These are phyloP conservation scores for Onthophagus taurus DNA, from an alignment of 1,140 invertebrate species.

Conservation along the genomic window DNA sequence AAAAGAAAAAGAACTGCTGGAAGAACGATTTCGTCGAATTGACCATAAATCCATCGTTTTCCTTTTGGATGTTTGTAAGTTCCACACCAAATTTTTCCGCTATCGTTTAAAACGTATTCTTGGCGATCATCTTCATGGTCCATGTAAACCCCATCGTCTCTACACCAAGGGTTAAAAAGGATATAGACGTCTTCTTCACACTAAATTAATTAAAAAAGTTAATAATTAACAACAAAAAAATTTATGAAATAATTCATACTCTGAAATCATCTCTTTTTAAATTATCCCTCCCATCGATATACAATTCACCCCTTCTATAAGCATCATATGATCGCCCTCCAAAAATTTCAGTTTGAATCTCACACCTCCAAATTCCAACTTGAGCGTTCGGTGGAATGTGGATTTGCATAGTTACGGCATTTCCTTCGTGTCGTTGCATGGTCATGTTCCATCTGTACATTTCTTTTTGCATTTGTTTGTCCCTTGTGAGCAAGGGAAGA, in stretches of 20 bases:
- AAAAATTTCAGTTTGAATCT: conserved; percentile 48
- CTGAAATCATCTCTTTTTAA: too few relatives aligned
- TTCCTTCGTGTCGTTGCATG: conserved; percentile 47
- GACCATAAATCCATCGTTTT: conserved; percentile 65
- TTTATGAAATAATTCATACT: too few relatives aligned
- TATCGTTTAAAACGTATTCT: conserved; percentile 67
- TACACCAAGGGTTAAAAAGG: conserved; percentile 76
- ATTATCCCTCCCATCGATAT: too few relatives aligned
- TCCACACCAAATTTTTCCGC: conserved; percentile 68
- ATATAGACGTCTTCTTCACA: conserved; percentile 56
- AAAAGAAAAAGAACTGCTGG: conserved; percentile 54
- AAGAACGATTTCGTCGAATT: conserved; percentile 59
- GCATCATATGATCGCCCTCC: too few relatives aligned
- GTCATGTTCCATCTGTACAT: conserved; percentile 52
- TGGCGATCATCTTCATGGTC: conserved; percentile 49
- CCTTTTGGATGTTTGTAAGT: conserved; percentile 53
- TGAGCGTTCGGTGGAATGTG: conserved; percentile 49
- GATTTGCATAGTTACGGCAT: conserved; percentile 51
- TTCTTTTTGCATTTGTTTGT: conserved; percentile 41
- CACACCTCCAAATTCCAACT: conserved; percentile 60
- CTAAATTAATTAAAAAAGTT: conserved; percentile 12
- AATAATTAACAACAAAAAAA: neutral
- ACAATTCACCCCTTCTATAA: conserved; percentile 44
- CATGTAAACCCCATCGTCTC: conserved; percentile 59
- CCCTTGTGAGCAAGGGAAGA: conserved; percentile 43